phyloP scores from a whole-genome alignment of 92 coral and sea anemone species.

The Hydrozoanthus gracilis region DNA sequence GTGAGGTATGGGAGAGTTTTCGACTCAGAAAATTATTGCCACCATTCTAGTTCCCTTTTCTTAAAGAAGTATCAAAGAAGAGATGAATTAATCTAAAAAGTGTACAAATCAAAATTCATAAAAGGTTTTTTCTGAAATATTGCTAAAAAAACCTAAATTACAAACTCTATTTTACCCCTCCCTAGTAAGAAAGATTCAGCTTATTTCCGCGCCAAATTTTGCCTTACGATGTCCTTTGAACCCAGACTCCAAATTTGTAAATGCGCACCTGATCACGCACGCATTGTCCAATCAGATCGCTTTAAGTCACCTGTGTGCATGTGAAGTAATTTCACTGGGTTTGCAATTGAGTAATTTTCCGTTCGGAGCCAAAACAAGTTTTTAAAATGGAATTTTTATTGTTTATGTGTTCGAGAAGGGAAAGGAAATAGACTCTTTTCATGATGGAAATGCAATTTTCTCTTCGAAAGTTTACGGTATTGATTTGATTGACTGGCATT shows the following conservation, averaged over 20 bases:
- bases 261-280: constrained; percentile 30
- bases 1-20: neutral
- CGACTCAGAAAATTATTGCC: neutral
- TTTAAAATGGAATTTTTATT: neutral
- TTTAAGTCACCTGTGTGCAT: constrained; percentile 6
- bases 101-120: no score
- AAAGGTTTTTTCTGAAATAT: neutral
- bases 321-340: constrained; percentile 43
- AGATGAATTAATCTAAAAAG: no score
- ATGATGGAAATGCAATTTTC: neutral
- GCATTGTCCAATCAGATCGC: constrained; percentile 32
- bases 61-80: neutral
- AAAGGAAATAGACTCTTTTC: neutral
- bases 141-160: neutral
- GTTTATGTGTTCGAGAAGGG: neutral
- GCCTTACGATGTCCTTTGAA: neutral
- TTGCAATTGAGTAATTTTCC: constrained; percentile 1
- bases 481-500: no score
- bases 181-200: constrained; percentile 12
- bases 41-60: neutral
- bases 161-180: constrained; percentile 16
- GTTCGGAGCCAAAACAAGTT: constrained; percentile 19
- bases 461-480: neutral
- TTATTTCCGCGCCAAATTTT: constrained; percentile 39
- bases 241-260: constrained; percentile 21